Evolutionary conservation across 2,888 invertebrate genomes (phyloP).

Genomic region (Temnothorax rugatulus): DNA sequence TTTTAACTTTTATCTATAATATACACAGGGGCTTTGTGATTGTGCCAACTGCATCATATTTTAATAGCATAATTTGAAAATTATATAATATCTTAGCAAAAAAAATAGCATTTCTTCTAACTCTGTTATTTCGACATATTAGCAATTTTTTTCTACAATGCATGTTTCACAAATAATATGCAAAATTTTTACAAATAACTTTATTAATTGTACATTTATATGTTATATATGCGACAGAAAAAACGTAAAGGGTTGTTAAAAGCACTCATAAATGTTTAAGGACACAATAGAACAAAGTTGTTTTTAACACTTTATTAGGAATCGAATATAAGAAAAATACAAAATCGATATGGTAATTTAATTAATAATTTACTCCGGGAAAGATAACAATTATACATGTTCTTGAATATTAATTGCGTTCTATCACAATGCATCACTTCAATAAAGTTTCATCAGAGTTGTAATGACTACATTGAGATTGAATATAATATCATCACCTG

Average conservation of each 20-base stretch:
- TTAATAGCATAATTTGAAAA: background rate
- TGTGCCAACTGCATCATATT: background rate
- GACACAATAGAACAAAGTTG: background rate
- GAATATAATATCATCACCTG: slow-evolving; percentile 7
- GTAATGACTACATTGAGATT: slow-evolving; percentile 14
- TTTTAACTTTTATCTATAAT: slow-evolving; percentile 1
- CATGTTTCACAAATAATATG: background rate
- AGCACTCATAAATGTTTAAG: background rate
- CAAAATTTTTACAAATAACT: background rate
- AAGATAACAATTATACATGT: background rate
- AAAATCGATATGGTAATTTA: background rate
- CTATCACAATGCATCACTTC: background rate
- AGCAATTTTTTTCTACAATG: background rate
- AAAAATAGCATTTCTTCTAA: background rate
- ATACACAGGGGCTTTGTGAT: background rate
- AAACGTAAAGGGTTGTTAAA: background rate
- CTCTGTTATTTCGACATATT: background rate
- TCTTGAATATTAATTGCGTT: background rate
- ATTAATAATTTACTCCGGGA: background rate
- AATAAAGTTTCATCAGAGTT: slow-evolving; percentile 19
- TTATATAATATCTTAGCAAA: background rate
- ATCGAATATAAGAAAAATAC: background rate
- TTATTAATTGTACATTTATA: background rate
- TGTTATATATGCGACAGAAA: background rate
- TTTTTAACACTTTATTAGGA: background rate